These are phyloP conservation scores for Ephestia elutella DNA, from an alignment of 1,140 invertebrate genomes.

Conservation along the genomic window DNA sequence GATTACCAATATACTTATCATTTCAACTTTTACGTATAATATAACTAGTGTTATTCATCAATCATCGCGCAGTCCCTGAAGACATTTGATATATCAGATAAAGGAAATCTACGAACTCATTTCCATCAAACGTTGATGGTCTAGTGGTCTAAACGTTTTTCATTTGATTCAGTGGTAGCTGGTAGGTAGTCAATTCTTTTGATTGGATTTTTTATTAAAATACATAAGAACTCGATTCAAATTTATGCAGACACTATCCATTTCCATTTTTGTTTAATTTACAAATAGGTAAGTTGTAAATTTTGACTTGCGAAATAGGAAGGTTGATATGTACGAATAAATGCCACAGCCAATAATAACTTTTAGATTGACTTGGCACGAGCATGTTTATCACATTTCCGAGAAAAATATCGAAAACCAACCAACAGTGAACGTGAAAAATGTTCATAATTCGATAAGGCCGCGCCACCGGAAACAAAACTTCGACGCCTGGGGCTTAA, in stretches of 20 bases:
- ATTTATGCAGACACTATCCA: too few relatives aligned
- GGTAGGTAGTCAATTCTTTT: not conserved
- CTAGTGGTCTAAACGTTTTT: not conserved
- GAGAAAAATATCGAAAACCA: not conserved
- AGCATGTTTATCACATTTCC: not conserved
- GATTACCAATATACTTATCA: not conserved
- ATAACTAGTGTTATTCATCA: not conserved
- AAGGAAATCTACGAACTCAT: not conserved
- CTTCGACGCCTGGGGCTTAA: not conserved
- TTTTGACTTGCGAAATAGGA: too few relatives aligned
- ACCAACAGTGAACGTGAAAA: not conserved
- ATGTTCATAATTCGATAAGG: constrained; percentile 5
- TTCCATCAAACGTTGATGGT: not conserved
- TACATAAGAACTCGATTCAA: too few relatives aligned
- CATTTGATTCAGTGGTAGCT: not conserved
- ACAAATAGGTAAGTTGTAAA: too few relatives aligned
- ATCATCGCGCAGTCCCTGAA: not conserved
- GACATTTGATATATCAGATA: constrained; percentile 3
- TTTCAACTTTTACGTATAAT: not conserved
- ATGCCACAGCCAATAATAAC: too few relatives aligned
- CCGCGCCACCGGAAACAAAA: not conserved
- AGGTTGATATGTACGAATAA: too few relatives aligned
- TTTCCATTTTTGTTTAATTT: too few relatives aligned
- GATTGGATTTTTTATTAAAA: not conserved
- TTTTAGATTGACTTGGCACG: too few relatives aligned